Evolutionary conservation across 1,140 invertebrate genomes (phyloP), one percentile per base, ranked within the genome.

Genomic region (Telenomus remus): DNA sequence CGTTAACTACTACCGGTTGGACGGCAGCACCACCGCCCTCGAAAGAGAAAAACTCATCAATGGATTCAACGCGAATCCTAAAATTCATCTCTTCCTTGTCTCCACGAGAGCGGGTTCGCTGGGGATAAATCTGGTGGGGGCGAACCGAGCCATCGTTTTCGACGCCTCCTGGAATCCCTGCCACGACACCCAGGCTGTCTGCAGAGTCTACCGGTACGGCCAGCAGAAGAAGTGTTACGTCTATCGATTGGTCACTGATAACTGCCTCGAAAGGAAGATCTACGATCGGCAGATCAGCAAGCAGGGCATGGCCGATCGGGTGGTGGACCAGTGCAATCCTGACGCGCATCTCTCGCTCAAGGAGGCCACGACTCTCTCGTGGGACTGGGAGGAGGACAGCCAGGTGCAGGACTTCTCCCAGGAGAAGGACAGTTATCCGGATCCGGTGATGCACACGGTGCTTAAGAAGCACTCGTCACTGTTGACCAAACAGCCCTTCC

Each of bases 121-220:
- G 11, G 98, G 98, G 4, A 98, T 99, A 49, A 99, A 99, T 90
- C 91, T 99, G 14, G 95, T 97, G 46, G 98, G 97, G 15, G 98
- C 98, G 0, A 99, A 98, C 89, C 89, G 98, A 49, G 98, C 99
- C 0, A 94, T 99, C 15, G 97, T 99, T 33, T 95, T 99, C 81
- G 98, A 99, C 89, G 97, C 97, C 37, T 98, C 96, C 3, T 99
- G 98, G 97, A 99, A 99, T 89, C 98, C 98, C n/a, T 99, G 98
- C 82, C 97, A 99, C 85, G 98, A 99, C 84, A 98, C 97, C 0
- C 98, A 99, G 88, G 98, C 98, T 51, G 97, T 99, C 0, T 99
- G 98, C 86, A 89, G 98, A 80, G 97, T 99, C 37, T 99, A 99
- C 85, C 92, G 92, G 79, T 99, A 98, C 86, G 97, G 98, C 0